Conservation (phyloP, 2,113 vertebrate genomes). For the Ctenodactylus gundi region DNA sequence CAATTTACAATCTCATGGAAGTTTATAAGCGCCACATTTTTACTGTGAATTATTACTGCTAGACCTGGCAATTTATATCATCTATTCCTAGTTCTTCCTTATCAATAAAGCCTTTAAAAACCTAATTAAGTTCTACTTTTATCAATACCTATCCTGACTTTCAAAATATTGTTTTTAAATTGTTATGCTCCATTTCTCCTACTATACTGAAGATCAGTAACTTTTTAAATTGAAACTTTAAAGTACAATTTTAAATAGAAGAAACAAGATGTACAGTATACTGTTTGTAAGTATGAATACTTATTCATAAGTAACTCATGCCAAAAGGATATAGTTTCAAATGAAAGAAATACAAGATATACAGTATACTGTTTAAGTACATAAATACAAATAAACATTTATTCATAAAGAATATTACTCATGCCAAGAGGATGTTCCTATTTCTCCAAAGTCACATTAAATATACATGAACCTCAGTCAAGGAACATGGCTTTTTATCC, state of each 20-base stretch:
- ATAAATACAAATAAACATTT: neutral
- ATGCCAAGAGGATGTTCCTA: neutral
- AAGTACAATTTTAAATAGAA: neutral
- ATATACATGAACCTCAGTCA: neutral
- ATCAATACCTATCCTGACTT: neutral
- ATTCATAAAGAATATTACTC: constrained; percentile 31
- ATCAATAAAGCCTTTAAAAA: too few species aligned
- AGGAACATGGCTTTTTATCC: constrained; percentile 22
- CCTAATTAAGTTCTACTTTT: neutral
- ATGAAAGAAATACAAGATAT: constrained; percentile 14
- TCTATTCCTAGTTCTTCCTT: neutral
- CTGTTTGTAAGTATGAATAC: neutral
- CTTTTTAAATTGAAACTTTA: neutral
- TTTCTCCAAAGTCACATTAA: constrained; percentile 9
- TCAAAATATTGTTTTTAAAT: constrained; percentile 22
- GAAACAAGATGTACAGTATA: neutral
- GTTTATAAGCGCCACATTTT: neutral
- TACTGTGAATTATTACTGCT: neutral
- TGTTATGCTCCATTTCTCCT: neutral
- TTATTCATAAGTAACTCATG: constrained; percentile 37
- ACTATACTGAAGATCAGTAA: neutral
- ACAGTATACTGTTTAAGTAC: neutral
- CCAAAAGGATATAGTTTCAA: neutral
- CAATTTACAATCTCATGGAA: neutral
- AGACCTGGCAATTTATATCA: neutral